Percentiles rank a stretch among this genome's conserved stretches.
phyloP scores from a whole-genome alignment of 1,140 invertebrate species.

The Ostrea denselamellosa region DNA sequence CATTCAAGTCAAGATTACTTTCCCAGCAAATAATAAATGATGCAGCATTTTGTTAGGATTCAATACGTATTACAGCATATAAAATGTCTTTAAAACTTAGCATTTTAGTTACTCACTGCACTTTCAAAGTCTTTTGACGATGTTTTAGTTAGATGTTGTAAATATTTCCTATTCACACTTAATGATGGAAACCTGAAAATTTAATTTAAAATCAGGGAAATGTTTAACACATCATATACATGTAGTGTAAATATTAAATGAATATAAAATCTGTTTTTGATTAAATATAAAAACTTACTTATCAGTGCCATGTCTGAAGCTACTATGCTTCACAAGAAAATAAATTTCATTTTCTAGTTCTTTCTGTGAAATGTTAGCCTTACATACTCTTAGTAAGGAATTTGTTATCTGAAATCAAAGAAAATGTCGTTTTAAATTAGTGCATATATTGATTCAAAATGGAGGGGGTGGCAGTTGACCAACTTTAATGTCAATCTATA shows the following conservation, averaged over 20 bases:
- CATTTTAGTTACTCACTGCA: background rate
- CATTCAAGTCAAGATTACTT: too few species aligned
- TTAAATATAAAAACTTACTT: background rate
- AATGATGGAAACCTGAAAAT: background rate
- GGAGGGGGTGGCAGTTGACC: too few species aligned
- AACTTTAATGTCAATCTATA: too few species aligned
- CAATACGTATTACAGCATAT: background rate
- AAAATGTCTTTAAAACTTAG: background rate
- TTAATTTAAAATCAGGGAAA: background rate
- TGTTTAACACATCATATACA: background rate
- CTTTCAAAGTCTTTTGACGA: background rate
- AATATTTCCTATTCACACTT: background rate
- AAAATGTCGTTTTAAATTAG: background rate
- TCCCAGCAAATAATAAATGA: too few species aligned
- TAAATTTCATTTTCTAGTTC: constrained; percentile 23
- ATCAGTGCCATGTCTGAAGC: background rate
- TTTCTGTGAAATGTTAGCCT: background rate
- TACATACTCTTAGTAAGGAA: background rate
- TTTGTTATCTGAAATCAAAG: background rate
- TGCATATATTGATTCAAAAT: background rate
- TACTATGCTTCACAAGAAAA: background rate
- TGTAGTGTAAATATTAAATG: too few species aligned
- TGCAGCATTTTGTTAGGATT: too few species aligned
- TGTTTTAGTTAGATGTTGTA: background rate
- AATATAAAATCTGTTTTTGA: too few species aligned